These are phyloP conservation scores for Motacilla alba DNA, from an alignment of 2,113 vertebrate species.

Conservation along the genomic window DNA sequence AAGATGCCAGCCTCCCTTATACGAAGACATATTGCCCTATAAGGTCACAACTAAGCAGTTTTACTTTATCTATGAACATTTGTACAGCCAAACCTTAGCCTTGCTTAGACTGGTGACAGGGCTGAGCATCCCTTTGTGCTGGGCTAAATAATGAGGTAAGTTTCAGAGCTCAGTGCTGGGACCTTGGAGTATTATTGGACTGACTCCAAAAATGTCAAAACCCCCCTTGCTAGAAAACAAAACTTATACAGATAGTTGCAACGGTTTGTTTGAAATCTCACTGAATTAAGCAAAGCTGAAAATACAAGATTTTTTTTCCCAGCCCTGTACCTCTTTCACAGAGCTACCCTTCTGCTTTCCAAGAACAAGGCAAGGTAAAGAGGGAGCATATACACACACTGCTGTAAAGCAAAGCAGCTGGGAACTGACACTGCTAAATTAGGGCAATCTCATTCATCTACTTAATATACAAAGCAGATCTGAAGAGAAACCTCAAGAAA, in stretches of 20 bases:
- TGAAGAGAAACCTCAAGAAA: slow-evolving; percentile 11
- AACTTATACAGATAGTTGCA: background rate
- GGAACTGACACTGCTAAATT: slow-evolving; percentile 17
- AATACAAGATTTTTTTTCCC: background rate
- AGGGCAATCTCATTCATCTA: background rate
- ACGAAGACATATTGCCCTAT: background rate
- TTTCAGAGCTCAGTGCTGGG: background rate
- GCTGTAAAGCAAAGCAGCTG: slow-evolving; percentile 36
- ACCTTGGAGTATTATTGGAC: background rate
- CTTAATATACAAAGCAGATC: background rate
- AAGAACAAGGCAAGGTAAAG: slow-evolving; percentile 11
- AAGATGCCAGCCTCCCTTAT: background rate
- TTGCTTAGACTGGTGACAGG: background rate
- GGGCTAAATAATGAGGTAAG: background rate
- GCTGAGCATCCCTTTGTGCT: background rate
- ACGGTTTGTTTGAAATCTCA: background rate
- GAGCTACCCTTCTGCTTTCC: background rate
- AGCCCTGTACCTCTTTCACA: background rate
- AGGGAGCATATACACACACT: background rate
- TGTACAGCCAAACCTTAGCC: background rate
- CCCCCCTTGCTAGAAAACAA: background rate
- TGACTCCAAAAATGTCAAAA: background rate
- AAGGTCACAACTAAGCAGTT: background rate
- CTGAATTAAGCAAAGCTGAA: background rate
- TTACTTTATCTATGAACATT: background rate